A percentile compares a stretch with the other conserved stretches of the same genome.
Evolutionary conservation across 2,113 vertebrate species (phyloP).

Genomic region (Chloropsis hardwickii): DNA sequence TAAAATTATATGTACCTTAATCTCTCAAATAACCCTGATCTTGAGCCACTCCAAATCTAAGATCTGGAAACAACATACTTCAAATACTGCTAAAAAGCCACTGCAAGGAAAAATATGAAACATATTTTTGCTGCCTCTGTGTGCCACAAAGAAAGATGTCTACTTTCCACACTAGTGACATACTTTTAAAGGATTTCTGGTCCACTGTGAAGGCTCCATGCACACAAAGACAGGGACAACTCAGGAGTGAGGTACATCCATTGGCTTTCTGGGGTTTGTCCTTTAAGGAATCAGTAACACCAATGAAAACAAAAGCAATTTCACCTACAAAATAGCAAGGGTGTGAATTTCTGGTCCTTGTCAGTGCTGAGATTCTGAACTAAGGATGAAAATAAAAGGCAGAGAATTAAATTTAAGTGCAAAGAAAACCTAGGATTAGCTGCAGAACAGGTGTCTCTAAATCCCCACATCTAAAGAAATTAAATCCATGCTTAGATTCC

Average conservation of each 20-base stretch:
- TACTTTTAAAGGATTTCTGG: background rate
- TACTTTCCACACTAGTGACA: background rate
- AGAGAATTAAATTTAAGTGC: background rate
- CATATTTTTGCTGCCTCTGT: background rate
- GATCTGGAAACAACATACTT: background rate
- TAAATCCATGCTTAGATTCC: background rate
- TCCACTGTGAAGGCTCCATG: background rate
- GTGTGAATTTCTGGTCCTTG: background rate
- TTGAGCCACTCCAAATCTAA: background rate
- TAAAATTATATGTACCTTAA: background rate
- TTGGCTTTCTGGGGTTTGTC: background rate
- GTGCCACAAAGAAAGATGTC: background rate
- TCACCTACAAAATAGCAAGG: background rate
- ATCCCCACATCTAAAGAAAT: background rate
- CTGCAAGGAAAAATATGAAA: background rate
- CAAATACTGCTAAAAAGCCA: background rate
- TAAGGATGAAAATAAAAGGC: background rate
- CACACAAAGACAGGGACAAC: background rate
- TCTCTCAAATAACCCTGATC: background rate
- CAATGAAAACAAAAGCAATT: background rate
- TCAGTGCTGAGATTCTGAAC: background rate
- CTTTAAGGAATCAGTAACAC: background rate
- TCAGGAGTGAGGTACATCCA: background rate
- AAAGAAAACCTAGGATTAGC: background rate
- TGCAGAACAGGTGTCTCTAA: background rate